Evolutionary conservation across 1,140 invertebrate genomes (phyloP).

Genomic region (Phortica variegata): DNA sequence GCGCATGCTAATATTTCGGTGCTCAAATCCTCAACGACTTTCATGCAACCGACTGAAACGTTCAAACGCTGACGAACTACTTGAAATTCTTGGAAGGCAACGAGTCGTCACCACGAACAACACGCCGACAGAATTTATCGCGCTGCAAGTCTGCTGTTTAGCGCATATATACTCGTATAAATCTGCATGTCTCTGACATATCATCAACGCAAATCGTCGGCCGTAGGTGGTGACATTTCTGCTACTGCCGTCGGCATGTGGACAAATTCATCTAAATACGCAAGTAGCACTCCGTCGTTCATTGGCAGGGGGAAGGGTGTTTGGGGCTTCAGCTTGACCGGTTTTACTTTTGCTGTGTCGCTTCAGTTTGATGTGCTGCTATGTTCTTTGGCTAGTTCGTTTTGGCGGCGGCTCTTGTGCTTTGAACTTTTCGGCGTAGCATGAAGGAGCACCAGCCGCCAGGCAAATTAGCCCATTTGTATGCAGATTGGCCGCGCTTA

Average conservation of each 20-base stretch:
- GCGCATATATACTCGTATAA: slow-evolving; percentile 14
- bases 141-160: slow-evolving; percentile 23
- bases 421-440: slow-evolving; percentile 32
- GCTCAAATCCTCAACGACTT: slow-evolving; percentile 5
- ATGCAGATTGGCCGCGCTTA: slow-evolving; percentile 45
- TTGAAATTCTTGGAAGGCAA: slow-evolving; percentile 49
- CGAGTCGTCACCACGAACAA: slow-evolving; percentile 18
- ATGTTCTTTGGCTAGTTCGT: slow-evolving; percentile 39
- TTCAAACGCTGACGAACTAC: slow-evolving; percentile 27
- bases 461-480: slow-evolving; percentile 54
- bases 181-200: slow-evolving; percentile 30
- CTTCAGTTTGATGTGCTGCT: background rate
- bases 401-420: slow-evolving; percentile 7
- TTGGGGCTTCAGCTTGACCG: slow-evolving; percentile 28
- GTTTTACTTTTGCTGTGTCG: slow-evolving; percentile 31
- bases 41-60: slow-evolving; percentile 3
- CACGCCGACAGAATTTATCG: slow-evolving; percentile 36
- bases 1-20: background rate
- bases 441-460: background rate
- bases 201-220: no score
- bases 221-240: background rate
- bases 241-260: slow-evolving; percentile 28
- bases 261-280: slow-evolving; percentile 51
- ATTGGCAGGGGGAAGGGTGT: background rate
- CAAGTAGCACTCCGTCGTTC: slow-evolving; percentile 23